Percentiles rank a stretch among this genome's conserved stretches.
Conservation (phyloP, 2,113 vertebrate genomes). For the Protomyctophum bolini region DNA sequence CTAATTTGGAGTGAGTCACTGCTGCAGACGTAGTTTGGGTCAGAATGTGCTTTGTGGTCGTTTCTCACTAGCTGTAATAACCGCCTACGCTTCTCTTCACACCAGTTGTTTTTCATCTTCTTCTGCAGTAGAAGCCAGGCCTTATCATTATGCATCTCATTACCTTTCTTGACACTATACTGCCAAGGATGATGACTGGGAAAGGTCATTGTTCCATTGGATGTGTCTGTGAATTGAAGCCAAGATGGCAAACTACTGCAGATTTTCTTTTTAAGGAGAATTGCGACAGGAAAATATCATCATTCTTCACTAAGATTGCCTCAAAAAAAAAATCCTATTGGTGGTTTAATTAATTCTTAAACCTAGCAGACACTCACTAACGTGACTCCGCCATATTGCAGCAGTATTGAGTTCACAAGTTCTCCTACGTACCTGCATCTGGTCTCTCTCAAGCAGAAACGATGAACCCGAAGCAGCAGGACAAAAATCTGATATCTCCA, state of each 20-base stretch:
- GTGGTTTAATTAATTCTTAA: constrained; percentile 21
- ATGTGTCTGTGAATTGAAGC: background rate
- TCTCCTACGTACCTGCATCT: no score
- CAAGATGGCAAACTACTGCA: background rate
- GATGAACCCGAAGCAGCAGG: no score
- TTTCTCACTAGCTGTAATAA: constrained; percentile 21
- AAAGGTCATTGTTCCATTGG: background rate
- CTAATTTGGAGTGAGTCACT: constrained; percentile 58
- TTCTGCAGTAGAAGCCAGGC: constrained; percentile 47
- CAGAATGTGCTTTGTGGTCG: constrained; percentile 40
- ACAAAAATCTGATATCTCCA: no score
- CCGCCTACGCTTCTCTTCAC: constrained; percentile 50
- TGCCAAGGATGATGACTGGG: background rate
- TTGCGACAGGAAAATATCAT: constrained; percentile 1
- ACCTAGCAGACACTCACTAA: constrained; percentile 2
- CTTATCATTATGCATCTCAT: constrained; percentile 39
- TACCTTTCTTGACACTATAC: background rate
- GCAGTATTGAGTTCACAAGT: no score
- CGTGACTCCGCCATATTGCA: background rate
- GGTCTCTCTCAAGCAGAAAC: no score
- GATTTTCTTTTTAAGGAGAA: background rate
- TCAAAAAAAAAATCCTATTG: background rate
- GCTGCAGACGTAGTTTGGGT: constrained; percentile 57
- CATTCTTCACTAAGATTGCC: background rate
- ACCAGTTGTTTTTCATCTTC: constrained; percentile 53